Conservation (phyloP, 2,113 vertebrate species). For the Eupsittula cactorum region DNA sequence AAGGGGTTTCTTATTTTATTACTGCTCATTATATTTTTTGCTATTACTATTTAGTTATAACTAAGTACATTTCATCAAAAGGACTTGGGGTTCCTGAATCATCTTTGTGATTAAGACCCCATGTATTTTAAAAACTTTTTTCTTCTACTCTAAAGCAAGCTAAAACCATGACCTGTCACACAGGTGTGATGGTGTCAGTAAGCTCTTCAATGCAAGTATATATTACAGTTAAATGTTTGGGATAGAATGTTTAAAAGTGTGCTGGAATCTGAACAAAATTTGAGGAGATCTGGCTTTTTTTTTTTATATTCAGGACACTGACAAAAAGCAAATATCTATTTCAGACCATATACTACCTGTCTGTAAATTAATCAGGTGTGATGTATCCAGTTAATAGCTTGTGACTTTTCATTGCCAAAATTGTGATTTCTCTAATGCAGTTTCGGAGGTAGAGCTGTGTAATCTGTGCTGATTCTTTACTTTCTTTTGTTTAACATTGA, state of each 20-base stretch:
- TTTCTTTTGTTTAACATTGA: background rate
- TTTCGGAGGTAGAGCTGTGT: background rate
- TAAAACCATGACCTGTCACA: background rate
- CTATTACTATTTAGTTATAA: background rate
- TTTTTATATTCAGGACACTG: background rate
- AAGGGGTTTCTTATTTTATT: background rate
- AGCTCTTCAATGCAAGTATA: background rate
- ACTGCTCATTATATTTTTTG: background rate
- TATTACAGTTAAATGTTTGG: background rate
- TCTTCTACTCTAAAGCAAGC: background rate
- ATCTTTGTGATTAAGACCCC: background rate
- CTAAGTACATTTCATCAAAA: background rate
- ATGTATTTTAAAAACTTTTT: background rate
- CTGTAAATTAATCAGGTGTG: background rate
- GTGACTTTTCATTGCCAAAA: background rate
- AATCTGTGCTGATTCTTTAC: background rate
- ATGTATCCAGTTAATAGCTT: background rate
- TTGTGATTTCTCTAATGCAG: background rate
- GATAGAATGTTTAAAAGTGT: background rate
- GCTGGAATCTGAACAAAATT: background rate
- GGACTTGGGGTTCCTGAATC: background rate
- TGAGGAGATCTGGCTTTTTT: background rate
- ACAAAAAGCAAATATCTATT: background rate
- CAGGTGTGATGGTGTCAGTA: background rate
- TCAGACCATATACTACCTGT: background rate